phyloP scores from a whole-genome alignment of 2,797 vertebrate genomes.

The Pristis pectinata region DNA sequence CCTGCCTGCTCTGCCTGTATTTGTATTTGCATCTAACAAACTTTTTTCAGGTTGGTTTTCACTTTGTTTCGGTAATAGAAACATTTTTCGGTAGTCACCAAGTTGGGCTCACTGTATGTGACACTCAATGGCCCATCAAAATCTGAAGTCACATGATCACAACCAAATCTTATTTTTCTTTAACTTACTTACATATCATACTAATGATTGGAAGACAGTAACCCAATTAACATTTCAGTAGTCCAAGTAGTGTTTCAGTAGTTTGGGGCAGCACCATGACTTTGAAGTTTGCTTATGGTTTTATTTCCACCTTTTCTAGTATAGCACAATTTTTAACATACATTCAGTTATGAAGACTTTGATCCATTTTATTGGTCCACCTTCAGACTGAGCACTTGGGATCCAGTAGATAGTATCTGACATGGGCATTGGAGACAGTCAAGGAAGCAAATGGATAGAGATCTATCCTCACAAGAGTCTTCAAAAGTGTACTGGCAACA shows the following conservation, averaged over 20 bases:
- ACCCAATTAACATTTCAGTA: neutral
- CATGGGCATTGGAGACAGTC: too few species aligned
- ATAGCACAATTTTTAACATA: neutral
- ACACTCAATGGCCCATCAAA: neutral
- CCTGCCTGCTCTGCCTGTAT: constrained; percentile 25
- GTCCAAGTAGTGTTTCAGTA: neutral
- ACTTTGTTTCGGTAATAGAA: neutral
- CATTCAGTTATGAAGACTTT: neutral
- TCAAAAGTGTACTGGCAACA: neutral
- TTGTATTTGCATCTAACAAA: constrained; percentile 27
- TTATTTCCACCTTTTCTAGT: neutral
- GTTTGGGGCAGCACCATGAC: neutral
- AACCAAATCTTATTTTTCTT: neutral
- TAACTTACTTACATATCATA: neutral
- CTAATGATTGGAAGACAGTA: neutral
- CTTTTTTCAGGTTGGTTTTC: neutral
- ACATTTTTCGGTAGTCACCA: neutral
- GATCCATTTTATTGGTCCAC: constrained; percentile 13
- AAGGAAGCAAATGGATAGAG: neutral
- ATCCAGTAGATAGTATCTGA: neutral
- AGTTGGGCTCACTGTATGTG: neutral
- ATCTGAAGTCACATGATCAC: neutral
- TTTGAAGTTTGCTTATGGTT: neutral
- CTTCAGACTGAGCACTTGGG: neutral
- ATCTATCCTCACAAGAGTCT: neutral